phyloP scores from a whole-genome alignment of 2,797 vertebrate genomes.

The Sarcoramphus papa region DNA sequence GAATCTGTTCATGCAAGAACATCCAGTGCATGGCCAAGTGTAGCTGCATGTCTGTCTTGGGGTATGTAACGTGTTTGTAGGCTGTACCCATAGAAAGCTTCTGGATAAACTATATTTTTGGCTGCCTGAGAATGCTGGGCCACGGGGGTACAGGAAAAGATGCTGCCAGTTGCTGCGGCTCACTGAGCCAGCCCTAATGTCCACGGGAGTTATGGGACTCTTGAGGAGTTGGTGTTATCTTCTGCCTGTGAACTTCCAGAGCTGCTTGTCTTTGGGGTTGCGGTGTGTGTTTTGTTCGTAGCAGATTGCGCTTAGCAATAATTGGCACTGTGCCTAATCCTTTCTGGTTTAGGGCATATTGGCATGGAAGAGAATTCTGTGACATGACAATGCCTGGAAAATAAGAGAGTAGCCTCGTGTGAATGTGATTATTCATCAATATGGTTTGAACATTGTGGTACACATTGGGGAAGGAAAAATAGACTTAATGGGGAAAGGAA shows the following conservation, averaged over 20 bases:
- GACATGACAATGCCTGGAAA: background rate
- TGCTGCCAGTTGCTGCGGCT: background rate
- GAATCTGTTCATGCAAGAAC: fast-evolving
- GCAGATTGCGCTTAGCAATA: background rate
- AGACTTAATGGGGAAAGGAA: background rate
- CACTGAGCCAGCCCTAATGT: background rate
- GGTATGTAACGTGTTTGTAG: fast-evolving
- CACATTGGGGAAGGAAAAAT: background rate
- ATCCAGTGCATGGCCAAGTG: background rate
- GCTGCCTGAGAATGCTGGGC: background rate
- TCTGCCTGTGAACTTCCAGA: background rate
- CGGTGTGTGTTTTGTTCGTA: fast-evolving
- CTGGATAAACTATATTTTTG: background rate
- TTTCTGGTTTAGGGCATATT: background rate
- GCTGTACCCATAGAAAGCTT: background rate
- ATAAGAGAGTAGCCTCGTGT: background rate
- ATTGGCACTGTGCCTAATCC: background rate
- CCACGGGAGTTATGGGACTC: background rate
- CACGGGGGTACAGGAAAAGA: background rate
- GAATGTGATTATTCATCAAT: background rate
- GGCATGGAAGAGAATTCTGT: background rate
- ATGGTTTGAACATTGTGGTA: background rate
- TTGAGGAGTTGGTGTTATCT: background rate
- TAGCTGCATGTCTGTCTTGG: background rate
- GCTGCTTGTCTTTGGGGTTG: background rate